Base-by-base conservation (phyloP, 1,140 invertebrate genomes). In the Homalodisca vitripennis region DNA sequence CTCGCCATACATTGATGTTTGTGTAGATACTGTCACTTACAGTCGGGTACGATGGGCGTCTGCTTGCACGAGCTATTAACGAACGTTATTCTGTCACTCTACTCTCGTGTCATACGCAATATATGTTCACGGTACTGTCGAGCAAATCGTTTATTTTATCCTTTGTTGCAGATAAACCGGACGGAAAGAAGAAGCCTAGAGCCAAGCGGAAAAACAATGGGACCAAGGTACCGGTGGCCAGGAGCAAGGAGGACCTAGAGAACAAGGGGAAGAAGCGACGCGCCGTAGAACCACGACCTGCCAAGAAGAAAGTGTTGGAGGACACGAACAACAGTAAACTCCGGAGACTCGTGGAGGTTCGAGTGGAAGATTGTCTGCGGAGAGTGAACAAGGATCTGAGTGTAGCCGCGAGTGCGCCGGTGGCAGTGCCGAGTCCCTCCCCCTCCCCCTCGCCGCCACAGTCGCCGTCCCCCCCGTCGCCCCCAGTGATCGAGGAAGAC, bases 401-500 rank as follows among this genome's bases (percentile, higher is more conserved):
- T 60, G 46, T 22, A 53, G 29, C 20, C 10, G 55, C 24, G 14
- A 55, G n/a, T 67, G 64, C 29, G 46, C 6, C 17, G 34, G 48
- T 51, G 14, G n/a, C n/a, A n/a, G n/a, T n/a, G n/a, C 62, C 24
- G 6, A 31, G 29, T 26, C 62, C 26, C 26, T 20, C 62, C 12
- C 14, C 27, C 26, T 55, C 57, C n/a, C 13, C 10, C 26, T 80
- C 63, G 6, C 64, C 69, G 66, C 80, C 60, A 10, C 64, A 12
- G n/a, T n/a, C n/a, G n/a, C 14, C 27, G 48, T 55, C 57, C n/a
- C 13, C 10, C 26, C 80, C 63, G 6, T 64, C 69, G 66, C 80
- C 60, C 3, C 64, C 69, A 65, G 69, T 80, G 77, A 81, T 80
- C 78, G 82, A 83, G 77, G 82, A 84, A 10, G 20, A 83, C 79